phyloP scores from a whole-genome alignment of 2,113 vertebrate genomes.

The Pedetes capensis region DNA sequence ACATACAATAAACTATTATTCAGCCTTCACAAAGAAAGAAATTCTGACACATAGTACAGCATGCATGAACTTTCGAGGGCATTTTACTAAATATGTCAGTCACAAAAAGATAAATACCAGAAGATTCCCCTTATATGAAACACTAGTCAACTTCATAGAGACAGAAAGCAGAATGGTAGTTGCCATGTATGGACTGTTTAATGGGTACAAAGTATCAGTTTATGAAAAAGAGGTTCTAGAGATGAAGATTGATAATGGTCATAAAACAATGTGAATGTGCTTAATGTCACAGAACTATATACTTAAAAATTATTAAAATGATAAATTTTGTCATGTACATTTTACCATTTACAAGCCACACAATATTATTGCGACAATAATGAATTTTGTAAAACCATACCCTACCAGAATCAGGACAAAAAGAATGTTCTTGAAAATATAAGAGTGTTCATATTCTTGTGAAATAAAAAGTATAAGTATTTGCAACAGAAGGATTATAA shows the following conservation, averaged over 20 bases:
- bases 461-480: background rate
- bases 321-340: background rate
- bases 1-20: background rate
- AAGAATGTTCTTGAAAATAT: background rate
- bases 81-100: background rate
- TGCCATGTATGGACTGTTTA: background rate
- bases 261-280: background rate
- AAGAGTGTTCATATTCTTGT: background rate
- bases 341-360: background rate
- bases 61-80: background rate
- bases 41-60: background rate
- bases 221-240: background rate
- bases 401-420: background rate
- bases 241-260: background rate
- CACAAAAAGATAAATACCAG: background rate
- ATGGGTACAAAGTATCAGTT: background rate
- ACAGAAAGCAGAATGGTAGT: background rate
- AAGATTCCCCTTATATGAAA: background rate
- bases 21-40: background rate
- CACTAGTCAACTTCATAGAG: background rate
- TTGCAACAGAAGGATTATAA: background rate
- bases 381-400: background rate
- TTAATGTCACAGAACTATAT: background rate
- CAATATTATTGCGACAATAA: background rate
- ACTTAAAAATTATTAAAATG: background rate